A percentile compares a stretch with the other conserved stretches of the same genome.
phyloP scores from a whole-genome alignment of 2,888 invertebrate species.

The Kryphioiulus occultus region DNA sequence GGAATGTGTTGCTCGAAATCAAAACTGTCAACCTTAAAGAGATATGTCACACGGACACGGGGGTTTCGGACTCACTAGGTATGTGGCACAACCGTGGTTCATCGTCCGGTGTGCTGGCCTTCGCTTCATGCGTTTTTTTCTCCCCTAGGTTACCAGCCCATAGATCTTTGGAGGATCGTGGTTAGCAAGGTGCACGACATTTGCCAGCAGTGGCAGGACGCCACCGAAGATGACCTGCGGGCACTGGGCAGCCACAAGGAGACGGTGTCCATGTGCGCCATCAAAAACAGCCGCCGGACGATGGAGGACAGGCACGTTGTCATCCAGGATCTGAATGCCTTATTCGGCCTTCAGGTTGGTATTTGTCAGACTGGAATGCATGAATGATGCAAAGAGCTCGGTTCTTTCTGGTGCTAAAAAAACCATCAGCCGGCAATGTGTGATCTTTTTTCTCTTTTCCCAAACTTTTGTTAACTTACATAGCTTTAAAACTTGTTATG shows the following conservation, averaged over 20 bases:
- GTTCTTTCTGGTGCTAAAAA: too few species aligned
- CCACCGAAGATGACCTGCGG: background rate
- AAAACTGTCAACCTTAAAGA: slow-evolving; percentile 50
- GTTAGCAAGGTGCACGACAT: slow-evolving; percentile 76
- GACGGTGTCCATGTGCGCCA: slow-evolving; percentile 71
- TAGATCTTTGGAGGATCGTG: slow-evolving; percentile 77
- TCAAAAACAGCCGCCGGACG: slow-evolving; percentile 81
- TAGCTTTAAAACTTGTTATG: too few species aligned
- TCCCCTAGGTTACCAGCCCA: slow-evolving; percentile 68
- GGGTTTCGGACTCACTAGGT: slow-evolving; percentile 27
- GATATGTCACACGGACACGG: slow-evolving; percentile 33
- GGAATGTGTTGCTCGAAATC: slow-evolving; percentile 53
- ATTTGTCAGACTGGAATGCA: background rate
- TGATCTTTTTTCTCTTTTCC: too few species aligned
- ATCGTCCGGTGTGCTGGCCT: background rate
- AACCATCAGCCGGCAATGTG: too few species aligned
- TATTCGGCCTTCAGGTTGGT: slow-evolving; percentile 71
- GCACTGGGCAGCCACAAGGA: slow-evolving; percentile 13
- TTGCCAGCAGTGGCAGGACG: slow-evolving; percentile 69
- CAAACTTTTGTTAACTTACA: too few species aligned
- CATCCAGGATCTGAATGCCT: slow-evolving; percentile 80
- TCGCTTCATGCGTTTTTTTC: slow-evolving; percentile 42
- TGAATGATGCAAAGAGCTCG: too few species aligned
- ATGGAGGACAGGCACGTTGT: slow-evolving; percentile 94
- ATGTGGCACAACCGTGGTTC: background rate